These are phyloP conservation scores for Spisula solida DNA, from an alignment of 2,888 invertebrate genomes.

Conservation along the genomic window DNA sequence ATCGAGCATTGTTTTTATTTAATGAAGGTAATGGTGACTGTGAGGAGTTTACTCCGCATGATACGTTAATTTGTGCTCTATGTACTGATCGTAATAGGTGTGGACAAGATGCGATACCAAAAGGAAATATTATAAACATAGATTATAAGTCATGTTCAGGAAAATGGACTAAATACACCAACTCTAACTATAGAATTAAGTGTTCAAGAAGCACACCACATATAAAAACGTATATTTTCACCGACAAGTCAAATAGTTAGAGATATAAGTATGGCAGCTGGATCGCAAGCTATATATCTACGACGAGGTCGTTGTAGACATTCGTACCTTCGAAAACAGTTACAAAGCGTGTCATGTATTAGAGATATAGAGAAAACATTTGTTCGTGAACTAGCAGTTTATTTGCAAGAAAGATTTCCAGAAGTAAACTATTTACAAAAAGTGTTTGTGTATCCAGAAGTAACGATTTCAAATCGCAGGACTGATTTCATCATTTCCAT, in stretches of 20 bases:
- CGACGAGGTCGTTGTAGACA: constrained; percentile 15
- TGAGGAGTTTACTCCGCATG: not conserved
- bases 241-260: no score
- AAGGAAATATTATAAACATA: not conserved
- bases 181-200: not conserved
- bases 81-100: constrained; percentile 26
- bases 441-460: constrained; percentile 11
- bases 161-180: constrained; percentile 12
- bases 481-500: constrained; percentile 30
- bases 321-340: not conserved
- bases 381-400: not conserved
- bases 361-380: not conserved
- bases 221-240: not conserved
- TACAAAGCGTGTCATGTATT: not conserved
- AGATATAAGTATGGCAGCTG: no score
- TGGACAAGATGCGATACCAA: constrained; percentile 25
- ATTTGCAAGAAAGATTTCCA: not conserved
- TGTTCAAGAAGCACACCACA: not conserved
- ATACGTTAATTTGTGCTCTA: constrained; percentile 13
- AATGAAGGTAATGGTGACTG: not conserved
- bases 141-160: not conserved
- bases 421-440: not conserved
- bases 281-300: not conserved
- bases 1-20: not conserved
- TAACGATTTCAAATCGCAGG: constrained; percentile 17